Base-by-base conservation (phyloP, 2,888 invertebrate species). In the Sepiola atlantica region DNA sequence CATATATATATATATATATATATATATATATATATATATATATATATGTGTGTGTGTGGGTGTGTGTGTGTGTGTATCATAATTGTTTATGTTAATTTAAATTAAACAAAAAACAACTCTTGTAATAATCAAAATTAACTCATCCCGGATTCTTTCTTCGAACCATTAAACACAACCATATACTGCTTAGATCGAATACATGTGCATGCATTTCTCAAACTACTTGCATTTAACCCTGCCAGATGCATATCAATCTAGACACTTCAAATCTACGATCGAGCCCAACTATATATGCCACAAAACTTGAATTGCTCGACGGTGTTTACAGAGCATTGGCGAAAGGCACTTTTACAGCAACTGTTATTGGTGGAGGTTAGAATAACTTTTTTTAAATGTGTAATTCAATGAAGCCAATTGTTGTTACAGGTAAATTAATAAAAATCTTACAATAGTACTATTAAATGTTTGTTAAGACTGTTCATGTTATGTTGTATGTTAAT, bases 311-410 rank as follows among this genome's bases (percentile, higher is more conserved):
- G 55, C 92, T 28, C 54, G 55, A 92, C 55, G 92, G 55, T 92
- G 45, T 92, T 92, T 92, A 92, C 54, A 92, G 92, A 92, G 92
- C 92, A 92, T 92, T 55, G 54, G 92, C 92, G 92, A 92, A 92
- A 92, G 92, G 92, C 92, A 92, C 92, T 92, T 92, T 8, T 92
- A 92, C 92, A 92, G 92, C 92, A 92, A 92, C 92, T 92, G 92
- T 92, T 92, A 55, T 28, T 92, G 92, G 92, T 92, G 45, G 55
- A 92, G 45, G 92, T 45, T 21, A 54, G 45, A 54, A 92, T 45
- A 55, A n/a, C 54, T 54, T 54, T 92, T 16, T 45, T 91, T 77
- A n/a, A 2, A 77, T 14, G n/a, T 77, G 16, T 77, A 32, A 77
- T 77, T 77, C 14, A 77, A 12, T n/a, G 32, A 14, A n/a, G n/a